phyloP scores from a whole-genome alignment of 2,797 vertebrate species.

The Smutsia temminckii region DNA sequence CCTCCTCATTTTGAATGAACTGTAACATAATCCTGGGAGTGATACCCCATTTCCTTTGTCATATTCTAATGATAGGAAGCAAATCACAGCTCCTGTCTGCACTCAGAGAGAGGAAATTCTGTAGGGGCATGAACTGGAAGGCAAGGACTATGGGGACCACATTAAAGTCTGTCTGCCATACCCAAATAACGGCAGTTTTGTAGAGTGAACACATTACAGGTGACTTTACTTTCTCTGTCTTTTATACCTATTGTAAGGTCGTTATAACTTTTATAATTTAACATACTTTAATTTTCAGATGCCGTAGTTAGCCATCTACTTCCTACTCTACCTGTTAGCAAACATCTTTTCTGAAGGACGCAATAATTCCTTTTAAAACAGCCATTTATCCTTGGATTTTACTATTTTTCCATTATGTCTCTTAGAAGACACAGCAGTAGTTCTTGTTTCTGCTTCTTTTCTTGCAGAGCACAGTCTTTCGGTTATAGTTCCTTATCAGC shows the following conservation, averaged over 20 bases:
- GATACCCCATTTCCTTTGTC: neutral
- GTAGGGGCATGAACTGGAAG: neutral
- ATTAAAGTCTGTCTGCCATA: neutral
- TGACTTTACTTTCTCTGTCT: neutral
- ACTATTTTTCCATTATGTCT: neutral
- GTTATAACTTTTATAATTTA: neutral
- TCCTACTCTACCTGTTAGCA: neutral
- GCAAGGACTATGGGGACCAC: rapidly evolving
- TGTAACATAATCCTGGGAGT: neutral
- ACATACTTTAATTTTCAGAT: neutral
- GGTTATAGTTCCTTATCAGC: neutral
- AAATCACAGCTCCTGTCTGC: neutral
- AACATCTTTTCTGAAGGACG: neutral
- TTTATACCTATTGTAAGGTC: neutral
- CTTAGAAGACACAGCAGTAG: neutral
- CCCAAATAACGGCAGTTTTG: neutral
- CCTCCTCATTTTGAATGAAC: neutral
- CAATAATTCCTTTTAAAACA: neutral
- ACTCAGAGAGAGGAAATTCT: neutral
- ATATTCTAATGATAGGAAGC: neutral
- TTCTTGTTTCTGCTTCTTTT: neutral
- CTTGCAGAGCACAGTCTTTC: neutral
- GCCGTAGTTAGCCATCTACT: neutral
- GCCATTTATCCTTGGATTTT: neutral
- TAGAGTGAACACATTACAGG: too few species aligned